These are phyloP conservation scores for Ylistrum balloti DNA, from an alignment of 1,140 invertebrate species.

Conservation along the genomic window DNA sequence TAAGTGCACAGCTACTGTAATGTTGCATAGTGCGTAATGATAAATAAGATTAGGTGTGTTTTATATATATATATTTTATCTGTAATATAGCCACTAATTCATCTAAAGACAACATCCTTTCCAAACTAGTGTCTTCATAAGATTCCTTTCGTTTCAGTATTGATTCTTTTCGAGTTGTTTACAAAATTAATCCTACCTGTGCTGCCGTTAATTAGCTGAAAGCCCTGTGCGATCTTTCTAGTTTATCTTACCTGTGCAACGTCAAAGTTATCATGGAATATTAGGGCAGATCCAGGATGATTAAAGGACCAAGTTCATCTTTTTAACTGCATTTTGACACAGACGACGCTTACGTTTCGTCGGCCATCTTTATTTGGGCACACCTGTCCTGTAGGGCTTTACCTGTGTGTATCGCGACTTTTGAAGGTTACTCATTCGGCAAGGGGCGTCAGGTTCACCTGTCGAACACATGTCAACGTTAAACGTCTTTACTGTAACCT, in stretches of 20 bases:
- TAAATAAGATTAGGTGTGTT: no score
- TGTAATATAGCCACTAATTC: no score
- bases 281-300: neutral
- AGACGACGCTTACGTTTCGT: neutral
- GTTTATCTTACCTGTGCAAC: neutral
- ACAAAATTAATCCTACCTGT: neutral
- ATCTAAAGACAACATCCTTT: no score
- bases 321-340: neutral
- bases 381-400: slow-evolving; percentile 37
- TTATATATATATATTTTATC: no score
- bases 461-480: neutral
- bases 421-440: neutral
- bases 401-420: neutral
- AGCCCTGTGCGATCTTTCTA: neutral
- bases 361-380: slow-evolving; percentile 37
- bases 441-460: neutral
- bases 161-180: neutral
- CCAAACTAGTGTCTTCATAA: no score
- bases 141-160: neutral
- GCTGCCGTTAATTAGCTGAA: neutral
- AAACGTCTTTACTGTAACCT: neutral
- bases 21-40: no score
- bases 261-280: neutral
- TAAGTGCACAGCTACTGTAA: no score
- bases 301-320: neutral